Conservation (phyloP, 2,888 invertebrate genomes). For the Tachina grossa region DNA sequence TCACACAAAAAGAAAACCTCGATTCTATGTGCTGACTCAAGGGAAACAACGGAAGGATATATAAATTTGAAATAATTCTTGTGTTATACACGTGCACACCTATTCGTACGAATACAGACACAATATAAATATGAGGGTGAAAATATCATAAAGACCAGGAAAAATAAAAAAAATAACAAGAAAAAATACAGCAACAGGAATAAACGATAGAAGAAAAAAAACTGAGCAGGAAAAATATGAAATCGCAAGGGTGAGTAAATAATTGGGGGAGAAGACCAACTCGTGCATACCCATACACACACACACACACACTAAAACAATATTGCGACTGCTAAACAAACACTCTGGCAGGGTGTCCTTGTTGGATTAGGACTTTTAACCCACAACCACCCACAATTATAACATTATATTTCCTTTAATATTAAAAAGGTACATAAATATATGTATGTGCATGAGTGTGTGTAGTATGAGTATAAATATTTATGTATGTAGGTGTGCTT, state of each 20-base stretch:
- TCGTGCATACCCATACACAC: slow-evolving; percentile 25
- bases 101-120: slow-evolving; percentile 13
- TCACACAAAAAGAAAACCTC: slow-evolving; percentile 19
- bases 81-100: slow-evolving; percentile 6
- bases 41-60: slow-evolving; percentile 43
- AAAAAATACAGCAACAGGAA: slow-evolving; percentile 35
- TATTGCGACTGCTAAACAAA: slow-evolving; percentile 65
- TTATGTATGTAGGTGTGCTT: slow-evolving; percentile 2
- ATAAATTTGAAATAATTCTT: slow-evolving; percentile 49
- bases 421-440: slow-evolving; percentile 57
- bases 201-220: slow-evolving; percentile 21
- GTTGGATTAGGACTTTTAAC: slow-evolving; percentile 24
- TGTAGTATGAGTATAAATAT: background rate
- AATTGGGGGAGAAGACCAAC: slow-evolving; percentile 23
- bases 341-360: slow-evolving; percentile 45
- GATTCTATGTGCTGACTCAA: too few relatives aligned
- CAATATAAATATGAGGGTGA: slow-evolving; percentile 57
- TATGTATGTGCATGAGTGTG: slow-evolving; percentile 1
- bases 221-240: slow-evolving; percentile 59
- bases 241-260: slow-evolving; percentile 31
- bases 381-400: slow-evolving; percentile 70
- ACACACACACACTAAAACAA: slow-evolving; percentile 55
- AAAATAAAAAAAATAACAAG: slow-evolving; percentile 35
- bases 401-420: slow-evolving; percentile 70
- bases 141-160: slow-evolving; percentile 53